Evolutionary conservation across 2,888 invertebrate genomes (phyloP), one percentile per base, ranked within the genome.

Genomic region (Dolichomitus sp.): DNA sequence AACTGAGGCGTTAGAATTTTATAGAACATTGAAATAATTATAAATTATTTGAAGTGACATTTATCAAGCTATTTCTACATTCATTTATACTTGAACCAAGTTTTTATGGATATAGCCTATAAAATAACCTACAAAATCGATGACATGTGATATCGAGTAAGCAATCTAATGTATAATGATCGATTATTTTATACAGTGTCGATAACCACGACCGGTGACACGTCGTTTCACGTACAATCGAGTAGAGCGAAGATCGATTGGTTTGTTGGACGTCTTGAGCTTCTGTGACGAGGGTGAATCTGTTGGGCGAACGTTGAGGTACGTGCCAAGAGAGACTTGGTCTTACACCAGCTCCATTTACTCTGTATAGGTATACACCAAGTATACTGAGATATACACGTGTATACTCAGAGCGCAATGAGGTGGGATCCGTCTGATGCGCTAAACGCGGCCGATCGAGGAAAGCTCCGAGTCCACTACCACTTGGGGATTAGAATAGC

Each of bases 241-340:
- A 57, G 40, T 42, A 17, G 40, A 70, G 40, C 57, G 70, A 42
- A 57, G 70, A 70, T 70, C 57, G 70, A 70, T 70, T 17, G 70
- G 48, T 54, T 57, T 4, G 37, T 40, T 54, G 42, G 70, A 12
- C 42, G 42, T 23, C 54, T 42, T 70, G 54, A 70, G 54, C 70
- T 57, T 57, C 54, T 23, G 70, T 70, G 70, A 70, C 42, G 70
- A 70, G 57, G 70, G 70, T 70, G 70, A 69, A 69, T 69, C 52
- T 19, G 54, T 40, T 42, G 54, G 52, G 37, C 54, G 54, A 69
- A 52, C 54, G 69, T 69, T 40, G 42, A 54, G 40, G 2, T 70
- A 70, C 42, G 70, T 57, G 70, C 70, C 33, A n/a, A 23, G 42
- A 42, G n/a, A 42, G 30, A 59, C 17, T 4, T 19, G 40, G 17